Evolutionary conservation across 2,113 vertebrate species (phyloP).

Genomic region (Xerus inauris): DNA sequence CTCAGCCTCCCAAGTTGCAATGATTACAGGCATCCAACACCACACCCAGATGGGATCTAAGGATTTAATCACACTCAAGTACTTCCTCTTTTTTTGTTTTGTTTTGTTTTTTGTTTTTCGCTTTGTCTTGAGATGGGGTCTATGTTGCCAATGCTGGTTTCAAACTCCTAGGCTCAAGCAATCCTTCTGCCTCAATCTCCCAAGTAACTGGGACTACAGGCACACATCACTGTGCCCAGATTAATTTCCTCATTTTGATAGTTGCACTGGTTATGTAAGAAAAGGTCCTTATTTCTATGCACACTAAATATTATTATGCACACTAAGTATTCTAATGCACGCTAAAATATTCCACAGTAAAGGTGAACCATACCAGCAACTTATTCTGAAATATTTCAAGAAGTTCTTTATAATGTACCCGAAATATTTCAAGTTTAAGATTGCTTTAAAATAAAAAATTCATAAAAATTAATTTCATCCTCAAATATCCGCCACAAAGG

Average conservation of each 20-base stretch:
- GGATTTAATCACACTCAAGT: conserved; percentile 18
- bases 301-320: too few species aligned
- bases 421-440: conserved; percentile 22
- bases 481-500: background rate
- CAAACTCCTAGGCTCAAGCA: background rate
- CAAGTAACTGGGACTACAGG: too few species aligned
- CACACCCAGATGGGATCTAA: background rate
- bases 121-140: background rate
- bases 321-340: background rate
- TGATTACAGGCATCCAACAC: too few species aligned
- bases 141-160: background rate
- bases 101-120: too few species aligned
- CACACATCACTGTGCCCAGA: too few species aligned
- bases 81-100: background rate
- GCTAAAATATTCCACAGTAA: background rate
- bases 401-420: background rate
- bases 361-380: background rate
- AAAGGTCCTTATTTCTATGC: background rate
- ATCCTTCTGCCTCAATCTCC: background rate
- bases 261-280: background rate
- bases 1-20: too few species aligned
- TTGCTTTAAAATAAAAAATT: conserved; percentile 55
- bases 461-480: conserved; percentile 21
- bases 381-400: conserved; percentile 32
- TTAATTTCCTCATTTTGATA: conserved; percentile 35